Conservation (phyloP, 53 echinoderm and acorn worm genomes). For the Temnopleurus reevesii region DNA sequence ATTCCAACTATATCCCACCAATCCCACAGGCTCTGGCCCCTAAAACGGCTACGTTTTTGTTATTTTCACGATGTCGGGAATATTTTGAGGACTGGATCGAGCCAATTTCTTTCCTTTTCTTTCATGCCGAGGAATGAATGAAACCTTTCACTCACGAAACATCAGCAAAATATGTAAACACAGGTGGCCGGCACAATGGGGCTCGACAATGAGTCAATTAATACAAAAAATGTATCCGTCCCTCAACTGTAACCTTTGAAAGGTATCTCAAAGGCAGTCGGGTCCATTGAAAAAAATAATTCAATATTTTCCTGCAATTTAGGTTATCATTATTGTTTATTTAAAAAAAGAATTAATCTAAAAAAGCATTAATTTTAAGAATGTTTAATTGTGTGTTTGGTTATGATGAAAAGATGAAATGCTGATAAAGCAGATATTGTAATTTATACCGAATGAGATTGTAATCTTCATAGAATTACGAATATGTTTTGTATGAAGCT, state of each 20-base stretch:
- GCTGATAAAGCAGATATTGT: background rate
- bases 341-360: too few species aligned
- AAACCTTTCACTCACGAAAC: conserved; percentile 22
- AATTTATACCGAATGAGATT: too few species aligned
- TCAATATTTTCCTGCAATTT: background rate
- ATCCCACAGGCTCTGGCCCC: conserved; percentile 28
- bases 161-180: conserved; percentile 8
- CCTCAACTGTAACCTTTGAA: background rate
- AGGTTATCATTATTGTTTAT: too few species aligned
- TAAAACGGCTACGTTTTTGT: background rate
- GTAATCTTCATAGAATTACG: too few species aligned
- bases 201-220: conserved; percentile 4
- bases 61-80: background rate
- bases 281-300: background rate
- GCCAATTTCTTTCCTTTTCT: background rate
- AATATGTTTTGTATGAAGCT: too few species aligned
- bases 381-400: background rate
- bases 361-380: background rate
- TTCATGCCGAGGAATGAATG: conserved; percentile 31
- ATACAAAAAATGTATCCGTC: conserved; percentile 23
- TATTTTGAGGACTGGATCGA: background rate
- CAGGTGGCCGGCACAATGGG: conserved; percentile 31
- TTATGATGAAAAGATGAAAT: background rate
- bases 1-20: background rate
- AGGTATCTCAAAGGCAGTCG: background rate